Percentiles rank a stretch among this genome's conserved stretches.
phyloP scores from a whole-genome alignment of 2,797 vertebrate genomes.

The Hozukius guyotensis region DNA sequence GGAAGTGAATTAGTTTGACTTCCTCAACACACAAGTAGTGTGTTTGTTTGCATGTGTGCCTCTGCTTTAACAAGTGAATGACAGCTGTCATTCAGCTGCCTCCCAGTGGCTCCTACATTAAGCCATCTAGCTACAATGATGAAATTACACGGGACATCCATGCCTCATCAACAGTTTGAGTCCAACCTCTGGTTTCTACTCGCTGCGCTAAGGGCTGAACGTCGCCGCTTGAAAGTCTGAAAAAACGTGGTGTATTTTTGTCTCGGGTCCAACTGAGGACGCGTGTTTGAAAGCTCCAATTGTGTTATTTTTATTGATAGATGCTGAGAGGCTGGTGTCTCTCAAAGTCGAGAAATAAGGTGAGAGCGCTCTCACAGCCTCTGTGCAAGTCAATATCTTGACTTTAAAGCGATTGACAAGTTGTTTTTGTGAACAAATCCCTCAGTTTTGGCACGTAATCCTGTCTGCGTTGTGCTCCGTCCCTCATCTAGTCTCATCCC shows the following conservation, averaged over 20 bases:
- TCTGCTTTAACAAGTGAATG: conserved; percentile 28
- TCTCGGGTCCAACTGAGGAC: conserved; percentile 50
- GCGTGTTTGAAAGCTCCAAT: conserved; percentile 43
- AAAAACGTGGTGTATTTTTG: conserved; percentile 22
- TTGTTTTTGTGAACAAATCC: conserved; percentile 73
- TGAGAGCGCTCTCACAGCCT: conserved; percentile 36
- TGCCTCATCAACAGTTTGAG: conserved; percentile 44
- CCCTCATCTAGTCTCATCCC: conserved; percentile 58
- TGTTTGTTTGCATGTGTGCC: not conserved
- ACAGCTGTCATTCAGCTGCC: conserved; percentile 53
- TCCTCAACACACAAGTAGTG: not conserved
- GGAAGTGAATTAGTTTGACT: conserved; percentile 17
- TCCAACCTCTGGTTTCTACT: conserved; percentile 39
- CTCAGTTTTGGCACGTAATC: conserved; percentile 65
- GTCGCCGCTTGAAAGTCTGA: conserved; percentile 22
- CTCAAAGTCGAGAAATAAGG: conserved; percentile 58
- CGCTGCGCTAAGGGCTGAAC: not conserved
- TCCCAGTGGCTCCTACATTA: conserved; percentile 6
- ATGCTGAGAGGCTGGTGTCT: conserved; percentile 53
- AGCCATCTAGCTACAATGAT: conserved; percentile 5
- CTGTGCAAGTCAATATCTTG: conserved; percentile 65
- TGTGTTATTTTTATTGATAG: conserved; percentile 67
- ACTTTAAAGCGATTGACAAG: conserved; percentile 73
- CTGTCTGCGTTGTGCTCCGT: conserved; percentile 56
- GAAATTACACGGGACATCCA: conserved; percentile 26